Conservation (phyloP, 2,797 vertebrate genomes). For the Bufotes viridis region DNA sequence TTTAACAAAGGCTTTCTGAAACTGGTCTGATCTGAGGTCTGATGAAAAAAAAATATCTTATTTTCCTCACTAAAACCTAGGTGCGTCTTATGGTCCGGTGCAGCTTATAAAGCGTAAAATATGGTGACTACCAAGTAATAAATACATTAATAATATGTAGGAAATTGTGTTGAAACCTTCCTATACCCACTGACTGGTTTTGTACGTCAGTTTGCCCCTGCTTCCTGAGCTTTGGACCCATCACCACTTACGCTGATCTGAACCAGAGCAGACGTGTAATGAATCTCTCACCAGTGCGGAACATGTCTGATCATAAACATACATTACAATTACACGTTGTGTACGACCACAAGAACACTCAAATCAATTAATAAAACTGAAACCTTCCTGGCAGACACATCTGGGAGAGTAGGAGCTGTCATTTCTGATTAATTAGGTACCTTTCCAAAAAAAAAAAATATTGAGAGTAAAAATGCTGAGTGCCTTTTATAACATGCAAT, state of each 20-base stretch:
- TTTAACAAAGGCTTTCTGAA: no score
- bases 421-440: constrained; percentile 62
- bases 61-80: no score
- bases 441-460: constrained; percentile 52
- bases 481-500: constrained; percentile 16
- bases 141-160: constrained; percentile 5
- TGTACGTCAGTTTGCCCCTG: constrained; percentile 20
- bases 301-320: constrained; percentile 62
- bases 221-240: constrained; percentile 35
- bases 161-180: not conserved
- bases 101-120: no score
- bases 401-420: constrained; percentile 59
- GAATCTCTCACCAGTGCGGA: constrained; percentile 61
- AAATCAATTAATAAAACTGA: constrained; percentile 63
- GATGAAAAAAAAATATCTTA: no score
- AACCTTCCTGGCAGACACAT: constrained; percentile 61
- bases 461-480: constrained; percentile 29
- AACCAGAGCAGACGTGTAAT: constrained; percentile 51
- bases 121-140: not conserved
- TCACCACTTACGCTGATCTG: constrained; percentile 41
- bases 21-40: not conserved
- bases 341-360: constrained; percentile 56
- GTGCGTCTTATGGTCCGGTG: no score
- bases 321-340: constrained; percentile 61
- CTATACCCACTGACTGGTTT: not conserved